Evolutionary conservation across 2,797 vertebrate species (phyloP).

Genomic region (Anabacerthia variegaticeps): DNA sequence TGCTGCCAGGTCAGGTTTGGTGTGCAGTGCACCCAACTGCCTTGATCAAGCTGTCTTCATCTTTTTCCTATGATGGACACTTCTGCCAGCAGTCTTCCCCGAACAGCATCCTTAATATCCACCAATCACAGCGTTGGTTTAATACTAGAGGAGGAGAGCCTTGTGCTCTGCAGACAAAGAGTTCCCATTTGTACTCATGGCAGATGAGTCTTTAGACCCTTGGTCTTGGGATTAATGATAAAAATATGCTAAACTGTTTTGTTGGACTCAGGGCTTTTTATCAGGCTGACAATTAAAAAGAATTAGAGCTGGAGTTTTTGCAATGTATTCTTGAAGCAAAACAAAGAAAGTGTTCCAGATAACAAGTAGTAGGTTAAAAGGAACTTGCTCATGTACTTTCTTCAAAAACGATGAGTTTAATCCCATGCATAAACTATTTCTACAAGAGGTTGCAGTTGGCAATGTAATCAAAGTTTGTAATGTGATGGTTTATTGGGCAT

Average conservation of each 20-base stretch:
- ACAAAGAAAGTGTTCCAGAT: neutral
- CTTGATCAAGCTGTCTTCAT: neutral
- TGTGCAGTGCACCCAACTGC: neutral
- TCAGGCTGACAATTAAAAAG: neutral
- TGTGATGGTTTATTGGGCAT: neutral
- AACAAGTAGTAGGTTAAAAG: neutral
- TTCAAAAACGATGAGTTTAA: neutral
- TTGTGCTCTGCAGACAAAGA: neutral
- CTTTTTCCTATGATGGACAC: neutral
- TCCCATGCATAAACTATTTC: neutral
- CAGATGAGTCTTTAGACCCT: neutral
- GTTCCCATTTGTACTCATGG: neutral
- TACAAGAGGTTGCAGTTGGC: neutral
- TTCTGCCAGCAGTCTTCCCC: neutral
- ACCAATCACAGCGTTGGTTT: neutral
- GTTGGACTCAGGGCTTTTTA: neutral
- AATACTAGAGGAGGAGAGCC: neutral
- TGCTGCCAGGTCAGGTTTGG: neutral
- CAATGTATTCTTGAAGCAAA: neutral
- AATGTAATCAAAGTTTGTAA: neutral
- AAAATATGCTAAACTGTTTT: neutral
- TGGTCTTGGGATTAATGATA: neutral
- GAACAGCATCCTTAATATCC: neutral
- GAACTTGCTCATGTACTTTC: neutral
- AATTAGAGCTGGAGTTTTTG: neutral